These are phyloP conservation scores for Jacana jacana DNA, from an alignment of 2,113 vertebrate species.

Conservation along the genomic window DNA sequence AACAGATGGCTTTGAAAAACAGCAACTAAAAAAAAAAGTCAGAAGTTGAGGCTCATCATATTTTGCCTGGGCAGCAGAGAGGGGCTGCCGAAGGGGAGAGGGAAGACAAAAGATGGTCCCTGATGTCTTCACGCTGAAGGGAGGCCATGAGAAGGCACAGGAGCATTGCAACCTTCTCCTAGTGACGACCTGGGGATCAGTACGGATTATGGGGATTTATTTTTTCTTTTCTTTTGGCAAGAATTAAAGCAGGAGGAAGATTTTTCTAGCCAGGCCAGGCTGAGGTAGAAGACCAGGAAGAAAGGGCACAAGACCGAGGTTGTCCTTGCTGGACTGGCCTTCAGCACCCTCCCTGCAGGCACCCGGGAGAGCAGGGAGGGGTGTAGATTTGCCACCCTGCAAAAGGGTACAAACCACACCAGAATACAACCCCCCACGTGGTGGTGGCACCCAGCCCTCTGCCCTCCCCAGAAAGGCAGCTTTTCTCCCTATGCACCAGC, in stretches of 20 bases:
- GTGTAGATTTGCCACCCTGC: neutral
- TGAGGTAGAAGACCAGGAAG: neutral
- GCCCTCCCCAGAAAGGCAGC: neutral
- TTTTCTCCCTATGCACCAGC: neutral
- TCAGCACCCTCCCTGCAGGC: rapidly evolving
- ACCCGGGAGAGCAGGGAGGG: neutral
- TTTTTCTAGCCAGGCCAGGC: too few species aligned
- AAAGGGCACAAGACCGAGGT: rapidly evolving
- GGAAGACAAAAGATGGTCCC: neutral
- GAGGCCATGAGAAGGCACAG: neutral
- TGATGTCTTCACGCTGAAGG: neutral
- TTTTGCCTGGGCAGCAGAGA: neutral
- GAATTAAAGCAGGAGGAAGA: neutral
- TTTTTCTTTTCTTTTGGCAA: neutral
- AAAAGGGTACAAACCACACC: neutral
- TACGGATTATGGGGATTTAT: neutral
- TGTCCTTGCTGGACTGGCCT: neutral
- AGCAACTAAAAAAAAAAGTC: neutral
- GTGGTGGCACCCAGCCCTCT: neutral
- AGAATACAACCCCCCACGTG: rapidly evolving
- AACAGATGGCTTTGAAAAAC: neutral
- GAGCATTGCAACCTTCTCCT: neutral
- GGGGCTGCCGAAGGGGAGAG: neutral
- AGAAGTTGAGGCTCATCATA: neutral
- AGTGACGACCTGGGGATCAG: rapidly evolving